phyloP scores from a whole-genome alignment of 2,888 invertebrate genomes.

The Caenorhabditis wallacei region DNA sequence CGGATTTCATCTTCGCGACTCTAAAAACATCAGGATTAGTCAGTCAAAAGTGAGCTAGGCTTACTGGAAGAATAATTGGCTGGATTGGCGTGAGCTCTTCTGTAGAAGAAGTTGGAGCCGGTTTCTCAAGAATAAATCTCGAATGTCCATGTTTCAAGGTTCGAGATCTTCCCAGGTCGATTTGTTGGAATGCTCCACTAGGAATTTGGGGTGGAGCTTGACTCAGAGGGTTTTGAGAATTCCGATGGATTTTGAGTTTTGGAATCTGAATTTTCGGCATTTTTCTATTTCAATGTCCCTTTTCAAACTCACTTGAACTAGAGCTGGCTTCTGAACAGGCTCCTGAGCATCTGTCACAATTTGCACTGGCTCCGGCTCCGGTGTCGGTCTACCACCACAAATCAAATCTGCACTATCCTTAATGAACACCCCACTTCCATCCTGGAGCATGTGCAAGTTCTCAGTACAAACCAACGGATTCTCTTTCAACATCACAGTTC shows the following conservation, averaged over 20 bases:
- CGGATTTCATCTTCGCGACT: slow-evolving; percentile 37
- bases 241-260: slow-evolving; percentile 29
- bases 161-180: neutral
- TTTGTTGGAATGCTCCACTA: slow-evolving; percentile 29
- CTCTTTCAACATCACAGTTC: slow-evolving; percentile 83
- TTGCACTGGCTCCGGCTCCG: slow-evolving; percentile 14
- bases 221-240: neutral
- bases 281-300: neutral
- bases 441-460: slow-evolving; percentile 83
- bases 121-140: slow-evolving; percentile 26
- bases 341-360: slow-evolving; percentile 24
- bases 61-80: slow-evolving; percentile 29
- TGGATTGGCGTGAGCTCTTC: slow-evolving; percentile 32
- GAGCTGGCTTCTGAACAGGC: slow-evolving; percentile 21
- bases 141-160: slow-evolving; percentile 21
- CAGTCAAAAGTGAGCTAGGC: neutral
- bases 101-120: neutral
- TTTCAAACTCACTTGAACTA: slow-evolving; percentile 20
- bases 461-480: slow-evolving; percentile 83
- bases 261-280: slow-evolving; percentile 11
- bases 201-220: slow-evolving; percentile 27
- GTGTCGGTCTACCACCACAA: slow-evolving; percentile 73
- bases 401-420: slow-evolving; percentile 77
- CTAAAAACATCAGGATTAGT: slow-evolving; percentile 4
- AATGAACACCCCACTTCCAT: slow-evolving; percentile 81